Conservation (phyloP, 1,140 invertebrate genomes). For the Matsumurasca onukii region DNA sequence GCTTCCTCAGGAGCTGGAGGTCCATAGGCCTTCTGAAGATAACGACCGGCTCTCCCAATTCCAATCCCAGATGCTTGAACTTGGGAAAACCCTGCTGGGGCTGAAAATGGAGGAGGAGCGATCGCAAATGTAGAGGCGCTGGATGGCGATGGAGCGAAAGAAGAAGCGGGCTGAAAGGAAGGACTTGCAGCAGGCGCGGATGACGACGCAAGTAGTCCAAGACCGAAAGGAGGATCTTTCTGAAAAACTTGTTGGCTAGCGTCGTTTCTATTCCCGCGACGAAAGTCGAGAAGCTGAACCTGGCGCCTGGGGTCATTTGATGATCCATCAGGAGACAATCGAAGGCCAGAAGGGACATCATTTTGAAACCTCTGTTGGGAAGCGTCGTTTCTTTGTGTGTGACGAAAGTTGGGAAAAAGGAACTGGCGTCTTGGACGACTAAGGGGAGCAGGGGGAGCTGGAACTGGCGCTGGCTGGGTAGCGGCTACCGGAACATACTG, state of each 20-base stretch:
- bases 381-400: not conserved
- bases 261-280: not conserved
- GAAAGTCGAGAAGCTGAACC: not conserved
- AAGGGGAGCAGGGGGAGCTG: not conserved
- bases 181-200: not conserved
- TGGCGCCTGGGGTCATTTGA: not conserved
- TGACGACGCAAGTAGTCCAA: too few species aligned
- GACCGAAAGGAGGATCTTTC: not conserved
- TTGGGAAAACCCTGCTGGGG: not conserved
- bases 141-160: not conserved
- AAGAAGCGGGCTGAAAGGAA: not conserved
- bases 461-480: too few species aligned
- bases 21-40: not conserved
- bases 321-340: too few species aligned
- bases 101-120: not conserved
- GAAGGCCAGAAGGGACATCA: too few species aligned
- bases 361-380: not conserved
- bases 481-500: too few species aligned
- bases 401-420: not conserved
- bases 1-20: too few species aligned
- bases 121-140: not conserved
- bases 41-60: not conserved
- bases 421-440: not conserved
- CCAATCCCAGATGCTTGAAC: not conserved
- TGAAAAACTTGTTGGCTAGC: constrained; percentile 1